Percentiles rank a stretch among this genome's conserved stretches.
Conservation (phyloP, 2,888 invertebrate genomes). For the Vesta saturnalis region DNA sequence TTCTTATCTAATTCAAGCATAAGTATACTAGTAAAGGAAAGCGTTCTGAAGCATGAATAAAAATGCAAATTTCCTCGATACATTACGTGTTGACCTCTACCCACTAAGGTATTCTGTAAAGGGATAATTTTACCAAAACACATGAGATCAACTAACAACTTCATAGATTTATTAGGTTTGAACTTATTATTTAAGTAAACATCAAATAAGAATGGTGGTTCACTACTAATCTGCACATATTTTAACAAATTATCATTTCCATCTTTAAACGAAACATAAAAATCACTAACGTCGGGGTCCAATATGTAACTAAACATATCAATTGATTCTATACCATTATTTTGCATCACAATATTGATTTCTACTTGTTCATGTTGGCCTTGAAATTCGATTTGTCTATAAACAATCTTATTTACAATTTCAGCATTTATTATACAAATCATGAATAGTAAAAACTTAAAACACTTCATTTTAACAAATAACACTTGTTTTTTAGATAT, state of each 20-base stretch:
- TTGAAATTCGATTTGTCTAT: background rate
- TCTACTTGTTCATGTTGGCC: background rate
- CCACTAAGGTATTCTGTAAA: conserved; percentile 19
- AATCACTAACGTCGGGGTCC: background rate
- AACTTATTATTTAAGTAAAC: background rate
- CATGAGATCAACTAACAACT: conserved; percentile 13
- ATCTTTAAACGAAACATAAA: background rate
- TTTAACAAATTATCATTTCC: background rate
- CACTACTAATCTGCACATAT: background rate
- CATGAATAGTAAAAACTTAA: background rate
- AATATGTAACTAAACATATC: background rate
- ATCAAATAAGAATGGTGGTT: background rate
- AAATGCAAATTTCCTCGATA: conserved; percentile 43
- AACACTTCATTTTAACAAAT: background rate
- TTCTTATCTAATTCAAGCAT: background rate
- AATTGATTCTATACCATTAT: background rate
- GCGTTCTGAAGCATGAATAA: conserved; percentile 46
- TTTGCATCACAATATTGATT: background rate
- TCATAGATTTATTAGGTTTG: background rate
- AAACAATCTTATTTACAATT: background rate
- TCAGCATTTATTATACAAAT: background rate
- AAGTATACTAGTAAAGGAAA: conserved; percentile 4
- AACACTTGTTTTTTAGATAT: background rate
- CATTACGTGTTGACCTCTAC: conserved; percentile 30
- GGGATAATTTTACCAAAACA: conserved; percentile 19